Base-by-base conservation (phyloP, 2,888 invertebrate species). In the Eupithecia insigniata region DNA sequence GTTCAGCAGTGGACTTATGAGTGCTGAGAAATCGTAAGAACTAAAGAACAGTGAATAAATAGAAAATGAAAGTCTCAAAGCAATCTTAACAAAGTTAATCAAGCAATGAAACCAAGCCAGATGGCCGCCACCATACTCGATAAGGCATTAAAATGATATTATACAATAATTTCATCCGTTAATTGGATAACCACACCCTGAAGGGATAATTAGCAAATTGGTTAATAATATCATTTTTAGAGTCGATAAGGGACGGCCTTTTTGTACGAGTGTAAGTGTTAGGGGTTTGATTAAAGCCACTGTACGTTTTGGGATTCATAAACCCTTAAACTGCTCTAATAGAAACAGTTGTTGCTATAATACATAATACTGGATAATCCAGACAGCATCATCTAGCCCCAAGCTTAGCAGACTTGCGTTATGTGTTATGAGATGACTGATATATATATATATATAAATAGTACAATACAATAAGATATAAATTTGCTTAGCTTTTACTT, bases 81-180 rank as follows among this genome's bases (percentile, higher is more conserved):
- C 76, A 78, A 81, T 82, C 80, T 81, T 82, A 82, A 77, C 80
- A 82, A 83, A 85, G 87, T 84, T 88, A 89, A 91, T 91, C 89
- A 89, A 87, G 83, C 84, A 86, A 85, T 74, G 76, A 51, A 62
- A 55, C 69, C 26, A 36, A 78, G 75, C 91, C 92, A 92, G 91
- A 92, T 92, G 92, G 87, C 92, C 79, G 67, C 75, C 72, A 71
- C 78, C 77, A 79, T 79, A 80, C 84, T 78, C 85, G 82, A 86
- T 84, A 74, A 36, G 67, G 76, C 83, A 86, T 88, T 87, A 87
- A 88, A 85, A 85, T 80, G 85, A 82, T 87, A 88, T 89, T 91
- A 88, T 87, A 91, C 87, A 90, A 90, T 91, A 86, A 92, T 90
- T 90, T 87, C 88, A 92, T 92, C 86, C 84, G 84, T 88, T 91